phyloP scores from a whole-genome alignment of 1,140 invertebrate genomes.

The Trichonephila clavata region DNA sequence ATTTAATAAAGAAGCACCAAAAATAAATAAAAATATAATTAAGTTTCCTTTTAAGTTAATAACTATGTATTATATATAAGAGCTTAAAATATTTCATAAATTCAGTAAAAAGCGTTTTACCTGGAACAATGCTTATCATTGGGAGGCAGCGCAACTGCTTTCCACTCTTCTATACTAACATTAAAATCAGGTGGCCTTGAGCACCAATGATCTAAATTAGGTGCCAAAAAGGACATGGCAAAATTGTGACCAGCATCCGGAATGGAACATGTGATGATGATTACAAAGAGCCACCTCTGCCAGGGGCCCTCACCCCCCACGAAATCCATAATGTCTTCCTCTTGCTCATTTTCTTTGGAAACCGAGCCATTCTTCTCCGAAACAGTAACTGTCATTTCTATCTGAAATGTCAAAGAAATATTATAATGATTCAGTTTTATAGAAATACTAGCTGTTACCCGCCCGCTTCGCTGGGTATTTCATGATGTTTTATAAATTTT shows the following conservation, averaged over 20 bases:
- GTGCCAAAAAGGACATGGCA: conserved; percentile 10
- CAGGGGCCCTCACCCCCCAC: conserved; percentile 25
- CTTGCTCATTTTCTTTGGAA: neutral
- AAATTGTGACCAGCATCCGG: conserved; percentile 1
- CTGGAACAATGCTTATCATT: conserved; percentile 4
- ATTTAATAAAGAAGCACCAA: no score
- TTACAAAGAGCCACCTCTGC: conserved; percentile 3
- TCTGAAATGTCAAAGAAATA: no score
- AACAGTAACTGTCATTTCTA: neutral
- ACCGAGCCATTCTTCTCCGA: neutral
- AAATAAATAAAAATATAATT: no score
- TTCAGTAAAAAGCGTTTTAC: neutral
- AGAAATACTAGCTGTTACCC: no score
- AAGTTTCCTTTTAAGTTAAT: no score
- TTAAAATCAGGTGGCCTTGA: neutral
- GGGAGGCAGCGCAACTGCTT: neutral
- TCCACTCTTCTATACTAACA: conserved; percentile 36
- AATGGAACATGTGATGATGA: neutral
- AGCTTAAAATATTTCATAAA: no score
- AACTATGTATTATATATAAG: no score
- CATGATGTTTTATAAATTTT: no score
- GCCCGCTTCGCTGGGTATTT: no score
- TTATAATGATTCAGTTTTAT: no score
- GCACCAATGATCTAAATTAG: conserved; percentile 37
- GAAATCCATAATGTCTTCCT: conserved; percentile 19